Percentiles rank a stretch among this genome's conserved stretches.
Evolutionary conservation across 2,113 vertebrate species (phyloP).

Genomic region (Sylvilagus bachmani): DNA sequence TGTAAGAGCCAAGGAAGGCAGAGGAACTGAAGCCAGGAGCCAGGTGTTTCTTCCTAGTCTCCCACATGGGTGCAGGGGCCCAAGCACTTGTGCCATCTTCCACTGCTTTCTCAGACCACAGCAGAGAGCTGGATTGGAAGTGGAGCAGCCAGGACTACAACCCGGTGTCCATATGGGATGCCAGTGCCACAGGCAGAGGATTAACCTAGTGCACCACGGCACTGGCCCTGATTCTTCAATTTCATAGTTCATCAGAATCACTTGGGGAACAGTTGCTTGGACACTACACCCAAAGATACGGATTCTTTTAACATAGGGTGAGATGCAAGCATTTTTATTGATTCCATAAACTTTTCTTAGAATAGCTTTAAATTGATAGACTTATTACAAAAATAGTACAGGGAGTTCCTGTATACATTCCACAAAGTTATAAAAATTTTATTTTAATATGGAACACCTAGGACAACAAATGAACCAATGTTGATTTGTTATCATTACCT

Average conservation of each 20-base stretch:
- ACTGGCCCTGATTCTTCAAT: not conserved
- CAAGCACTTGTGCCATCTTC: too few species aligned
- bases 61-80: too few species aligned
- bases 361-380: not conserved
- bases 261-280: not conserved
- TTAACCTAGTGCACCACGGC: too few species aligned
- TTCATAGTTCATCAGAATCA: not conserved
- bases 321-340: conserved; percentile 44
- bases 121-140: too few species aligned
- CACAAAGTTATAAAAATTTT: not conserved
- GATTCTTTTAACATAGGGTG: not conserved
- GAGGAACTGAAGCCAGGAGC: not conserved
- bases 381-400: not conserved
- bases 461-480: not conserved
- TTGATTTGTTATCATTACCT: not conserved
- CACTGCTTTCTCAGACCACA: too few species aligned
- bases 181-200: too few species aligned
- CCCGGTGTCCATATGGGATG: too few species aligned
- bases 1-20: conserved; percentile 28
- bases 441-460: not conserved
- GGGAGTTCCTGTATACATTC: not conserved
- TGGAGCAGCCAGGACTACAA: too few species aligned
- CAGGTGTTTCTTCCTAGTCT: too few species aligned
- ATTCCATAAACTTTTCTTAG: not conserved
- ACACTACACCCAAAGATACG: not conserved